Conservation (phyloP, 2,113 vertebrate genomes). For the Myotis lucifugus region DNA sequence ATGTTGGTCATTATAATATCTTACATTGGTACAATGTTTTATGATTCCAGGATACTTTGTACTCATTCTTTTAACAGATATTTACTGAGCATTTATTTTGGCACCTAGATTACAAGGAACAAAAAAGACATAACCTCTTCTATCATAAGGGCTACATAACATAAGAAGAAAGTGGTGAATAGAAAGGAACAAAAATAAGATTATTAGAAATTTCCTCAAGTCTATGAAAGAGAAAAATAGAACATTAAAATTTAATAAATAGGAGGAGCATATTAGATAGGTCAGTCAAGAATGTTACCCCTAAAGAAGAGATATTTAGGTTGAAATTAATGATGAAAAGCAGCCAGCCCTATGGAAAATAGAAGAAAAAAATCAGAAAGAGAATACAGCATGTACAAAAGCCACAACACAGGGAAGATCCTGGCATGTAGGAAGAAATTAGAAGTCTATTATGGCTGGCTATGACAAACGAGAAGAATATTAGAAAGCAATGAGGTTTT, state of each 20-base stretch:
- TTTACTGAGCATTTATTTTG: background rate
- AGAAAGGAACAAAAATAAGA: background rate
- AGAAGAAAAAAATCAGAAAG: background rate
- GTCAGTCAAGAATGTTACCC: background rate
- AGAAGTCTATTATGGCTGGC: background rate
- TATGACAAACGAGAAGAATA: background rate
- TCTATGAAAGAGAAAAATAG: background rate
- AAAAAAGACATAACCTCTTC: background rate
- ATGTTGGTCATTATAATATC: background rate
- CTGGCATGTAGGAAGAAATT: background rate
- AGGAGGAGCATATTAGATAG: background rate
- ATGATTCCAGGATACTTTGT: background rate
- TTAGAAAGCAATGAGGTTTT: background rate
- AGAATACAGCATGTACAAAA: background rate
- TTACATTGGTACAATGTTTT: background rate
- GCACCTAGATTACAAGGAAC: background rate
- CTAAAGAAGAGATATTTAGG: background rate
- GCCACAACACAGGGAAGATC: background rate
- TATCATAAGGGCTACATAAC: background rate
- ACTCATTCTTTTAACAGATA: constrained; percentile 35
- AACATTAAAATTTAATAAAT: background rate
- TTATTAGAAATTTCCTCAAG: background rate
- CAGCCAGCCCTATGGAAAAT: background rate
- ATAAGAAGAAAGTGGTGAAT: background rate
- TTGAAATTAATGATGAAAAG: constrained; percentile 3